These are phyloP conservation scores for Philaethria dido DNA, from an alignment of 2,888 invertebrate species.

Conservation along the genomic window DNA sequence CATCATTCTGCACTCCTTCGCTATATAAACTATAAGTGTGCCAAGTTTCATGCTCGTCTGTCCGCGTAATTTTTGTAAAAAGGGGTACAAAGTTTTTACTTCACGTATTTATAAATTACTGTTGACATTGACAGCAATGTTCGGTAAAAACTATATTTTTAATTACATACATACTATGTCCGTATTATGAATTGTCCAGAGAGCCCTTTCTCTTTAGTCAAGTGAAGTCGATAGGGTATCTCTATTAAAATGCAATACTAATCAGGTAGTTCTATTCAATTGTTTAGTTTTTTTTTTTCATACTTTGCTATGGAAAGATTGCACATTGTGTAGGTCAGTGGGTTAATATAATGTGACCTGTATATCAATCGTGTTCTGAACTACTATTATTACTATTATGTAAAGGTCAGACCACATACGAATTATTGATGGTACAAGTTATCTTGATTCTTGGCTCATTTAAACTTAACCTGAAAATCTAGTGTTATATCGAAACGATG, in stretches of 20 bases:
- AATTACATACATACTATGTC: too few species aligned
- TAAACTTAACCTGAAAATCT: too few species aligned
- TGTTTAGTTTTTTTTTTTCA: constrained; percentile 39
- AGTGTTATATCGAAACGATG: too few species aligned
- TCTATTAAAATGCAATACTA: constrained; percentile 40
- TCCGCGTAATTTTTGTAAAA: too few species aligned
- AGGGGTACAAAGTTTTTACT: too few species aligned
- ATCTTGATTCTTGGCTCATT: too few species aligned
- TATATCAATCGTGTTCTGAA: constrained; percentile 16
- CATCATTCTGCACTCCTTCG: too few species aligned
- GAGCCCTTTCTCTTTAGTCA: constrained; percentile 37
- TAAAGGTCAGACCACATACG: constrained; percentile 30
- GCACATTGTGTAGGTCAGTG: constrained; percentile 41
- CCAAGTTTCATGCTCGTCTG: too few species aligned
- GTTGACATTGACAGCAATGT: too few species aligned
- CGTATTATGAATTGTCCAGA: not conserved
- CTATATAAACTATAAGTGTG: too few species aligned
- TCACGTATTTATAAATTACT: too few species aligned
- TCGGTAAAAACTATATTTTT: too few species aligned
- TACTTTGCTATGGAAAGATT: constrained; percentile 40
- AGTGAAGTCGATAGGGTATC: constrained; percentile 28
- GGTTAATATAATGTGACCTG: constrained; percentile 16
- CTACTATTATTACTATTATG: constrained; percentile 4
- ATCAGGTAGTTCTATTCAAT: constrained; percentile 42
- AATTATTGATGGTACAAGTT: not conserved